Evolutionary conservation across 1,140 invertebrate species (phyloP), one percentile per base, ranked within the genome.

Genomic region (Platyura marginata): DNA sequence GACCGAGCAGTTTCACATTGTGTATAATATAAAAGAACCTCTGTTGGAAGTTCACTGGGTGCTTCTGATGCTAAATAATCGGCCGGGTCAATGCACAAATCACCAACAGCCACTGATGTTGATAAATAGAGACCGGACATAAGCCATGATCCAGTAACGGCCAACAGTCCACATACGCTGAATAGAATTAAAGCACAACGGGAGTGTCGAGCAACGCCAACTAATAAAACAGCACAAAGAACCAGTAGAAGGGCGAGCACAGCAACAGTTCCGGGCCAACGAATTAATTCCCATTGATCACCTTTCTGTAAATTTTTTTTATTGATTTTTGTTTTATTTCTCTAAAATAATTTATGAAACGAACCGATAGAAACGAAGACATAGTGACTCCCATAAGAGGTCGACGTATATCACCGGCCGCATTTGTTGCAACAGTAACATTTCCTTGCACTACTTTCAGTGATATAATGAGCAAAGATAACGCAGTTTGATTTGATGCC

Each of bases 91-190:
- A 69, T 87, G 67, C 84, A 59, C 65, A 79, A 66, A 75, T 75
- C 63, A 64, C 72, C 82, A 45, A 88, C 81, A 29, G 81, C 77
- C 51, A 89, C 83, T 38, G 80, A 77, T 11, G 75, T 71, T 20
- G 81, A 78, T 40, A 89, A 64, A 62, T 90, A 85, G 20, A 89
- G 55, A 37, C 85, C 87, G 18, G 82, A 79, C 66, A 85, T 77
- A 41, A 88, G 66, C 81, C 85, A 92, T 47, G 85, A 89, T 46
- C 85, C 76, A 48, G 91, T 89, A n/a, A 92, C 77, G 34, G 85
- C 85, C 46, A 89, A 74, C 41, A 93, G 64, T 21, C 86, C 88
- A 51, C 88, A 83, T 23, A 90, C 86, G 52, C 79, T 77, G 41
- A 54, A 62, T 44, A 59, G 38, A 36, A 56, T 56, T 0, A 59